Base-by-base conservation (phyloP, 2,113 vertebrate species). In the Syrrhaptes paradoxus region DNA sequence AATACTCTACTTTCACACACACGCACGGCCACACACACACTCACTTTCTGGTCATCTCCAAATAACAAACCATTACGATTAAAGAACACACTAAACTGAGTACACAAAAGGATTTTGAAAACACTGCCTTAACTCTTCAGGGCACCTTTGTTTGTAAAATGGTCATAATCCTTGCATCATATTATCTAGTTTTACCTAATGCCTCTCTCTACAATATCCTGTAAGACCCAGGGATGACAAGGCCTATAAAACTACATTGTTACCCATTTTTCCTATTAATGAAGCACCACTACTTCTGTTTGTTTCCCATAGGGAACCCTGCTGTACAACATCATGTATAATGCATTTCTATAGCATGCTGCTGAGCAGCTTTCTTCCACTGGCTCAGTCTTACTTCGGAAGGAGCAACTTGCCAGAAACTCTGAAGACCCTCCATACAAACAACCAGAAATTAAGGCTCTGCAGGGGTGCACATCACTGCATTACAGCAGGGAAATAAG, bases 51-150 rank as follows among this genome's bases (percentile, higher is more conserved):
- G 17, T 66, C 29, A 17, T 72, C 75, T 57, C 51, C 48, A 92
- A 67, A 71, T 43, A 92, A 63, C 8, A 89, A 84, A 74, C 16
- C 14, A 52, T 59, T 48, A 77, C 38, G 11, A 80, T 66, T 85
- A 74, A 92, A 80, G 83, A 77, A 73, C 11, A 61, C 46, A 80
- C 32, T 67, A 70, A 90, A 67, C 13, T 46, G 38, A 93, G 76
- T 43, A 74, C 43, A 81, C 32, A 88, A 77, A 71, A 61, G 46
- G 82, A 32, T 82, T 93, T 77, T 70, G 70, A 81, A 95, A 95
- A 77, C 13, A 67, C 46, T 84, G 25, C 19, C 75, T 96, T 88
- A 91, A 80, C 48, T 91, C 63, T 94, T 94, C 41, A 70, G 80
- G 68, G 67, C 38, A 77, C 48, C 46, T 85, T 89, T 89, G 43